A percentile compares a stretch with the other conserved stretches of the same genome.
phyloP scores from a whole-genome alignment of 1,140 invertebrate genomes.

The Camponotus vicinus region DNA sequence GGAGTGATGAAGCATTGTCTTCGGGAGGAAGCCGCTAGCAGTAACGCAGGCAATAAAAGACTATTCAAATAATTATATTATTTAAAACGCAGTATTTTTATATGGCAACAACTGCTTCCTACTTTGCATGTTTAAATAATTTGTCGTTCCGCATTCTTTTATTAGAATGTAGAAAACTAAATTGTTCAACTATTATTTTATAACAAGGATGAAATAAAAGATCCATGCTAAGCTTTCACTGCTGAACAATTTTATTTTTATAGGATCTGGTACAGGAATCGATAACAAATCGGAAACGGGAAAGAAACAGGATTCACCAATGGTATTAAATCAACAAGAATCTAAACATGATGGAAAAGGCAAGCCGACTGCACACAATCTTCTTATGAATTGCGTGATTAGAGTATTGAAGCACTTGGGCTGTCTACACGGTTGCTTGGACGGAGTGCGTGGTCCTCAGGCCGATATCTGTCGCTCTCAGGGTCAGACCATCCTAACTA shows the following conservation, averaged over 20 bases:
- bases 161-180: background rate
- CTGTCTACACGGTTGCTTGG: constrained; percentile 96
- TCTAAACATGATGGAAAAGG: constrained; percentile 82
- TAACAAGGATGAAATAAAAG: background rate
- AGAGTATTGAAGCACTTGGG: constrained; percentile 96
- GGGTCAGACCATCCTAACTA: constrained; percentile 93
- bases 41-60: constrained; percentile 62
- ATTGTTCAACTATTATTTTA: background rate
- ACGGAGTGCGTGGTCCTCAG: constrained; percentile 94
- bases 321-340: constrained; percentile 84
- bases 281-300: constrained; percentile 82
- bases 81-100: background rate
- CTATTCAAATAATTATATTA: constrained; percentile 12
- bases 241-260: background rate
- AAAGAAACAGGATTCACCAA: constrained; percentile 86
- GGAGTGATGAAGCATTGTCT: constrained; percentile 90
- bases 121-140: background rate
- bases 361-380: constrained; percentile 85
- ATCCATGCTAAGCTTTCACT: background rate
- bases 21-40: constrained; percentile 83
- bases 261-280: constrained; percentile 63
- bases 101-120: background rate
- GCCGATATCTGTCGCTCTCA: constrained; percentile 96
- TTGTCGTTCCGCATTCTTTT: background rate
- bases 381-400: constrained; percentile 86